These are phyloP conservation scores for Pomacea maculata DNA, from an alignment of 1,140 invertebrate genomes.

Conservation along the genomic window DNA sequence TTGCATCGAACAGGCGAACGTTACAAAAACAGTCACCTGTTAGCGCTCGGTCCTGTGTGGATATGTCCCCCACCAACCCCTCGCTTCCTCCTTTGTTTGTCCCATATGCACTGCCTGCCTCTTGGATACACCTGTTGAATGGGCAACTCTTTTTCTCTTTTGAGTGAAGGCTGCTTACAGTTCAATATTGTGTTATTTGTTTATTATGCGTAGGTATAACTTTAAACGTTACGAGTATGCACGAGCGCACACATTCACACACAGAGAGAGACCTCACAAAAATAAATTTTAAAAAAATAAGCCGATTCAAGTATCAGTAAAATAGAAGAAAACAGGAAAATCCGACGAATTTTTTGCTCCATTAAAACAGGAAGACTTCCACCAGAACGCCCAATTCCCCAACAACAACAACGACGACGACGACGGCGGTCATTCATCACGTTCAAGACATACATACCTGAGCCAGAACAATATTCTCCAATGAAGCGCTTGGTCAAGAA, in stretches of 20 bases:
- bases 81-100: background rate
- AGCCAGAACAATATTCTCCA: constrained; percentile 55
- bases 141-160: too few species aligned
- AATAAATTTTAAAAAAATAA: background rate
- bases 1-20: too few species aligned
- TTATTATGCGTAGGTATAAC: too few species aligned
- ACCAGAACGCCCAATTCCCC: background rate
- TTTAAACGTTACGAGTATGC: background rate
- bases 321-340: constrained; percentile 1
- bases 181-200: too few species aligned
- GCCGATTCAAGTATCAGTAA: background rate
- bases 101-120: too few species aligned
- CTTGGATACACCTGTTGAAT: too few species aligned
- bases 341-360: background rate
- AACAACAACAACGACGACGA: background rate
- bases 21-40: too few species aligned
- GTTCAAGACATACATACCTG: constrained; percentile 36
- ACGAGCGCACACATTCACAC: constrained; percentile 1
- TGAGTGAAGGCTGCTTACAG: too few species aligned
- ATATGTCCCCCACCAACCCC: too few species aligned
- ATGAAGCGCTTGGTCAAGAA: constrained; percentile 56
- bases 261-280: constrained; percentile 9
- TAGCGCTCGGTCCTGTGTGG: too few species aligned
- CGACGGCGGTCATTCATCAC: background rate
- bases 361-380: background rate